Conservation (phyloP, 2,113 vertebrate species). For the Oncorhynchus clarkii region DNA sequence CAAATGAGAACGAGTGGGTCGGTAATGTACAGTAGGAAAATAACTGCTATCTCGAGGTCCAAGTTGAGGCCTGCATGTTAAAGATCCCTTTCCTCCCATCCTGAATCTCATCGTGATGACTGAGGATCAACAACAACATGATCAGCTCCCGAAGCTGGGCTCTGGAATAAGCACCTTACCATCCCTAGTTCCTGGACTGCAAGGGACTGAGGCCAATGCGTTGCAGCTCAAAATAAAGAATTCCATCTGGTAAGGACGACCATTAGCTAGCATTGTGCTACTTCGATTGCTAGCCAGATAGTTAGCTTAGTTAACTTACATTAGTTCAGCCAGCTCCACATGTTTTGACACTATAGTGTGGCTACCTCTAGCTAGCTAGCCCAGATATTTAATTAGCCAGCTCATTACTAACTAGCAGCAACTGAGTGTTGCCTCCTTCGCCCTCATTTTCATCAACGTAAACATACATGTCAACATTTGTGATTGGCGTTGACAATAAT, state of each 20-base stretch:
- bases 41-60: conserved; percentile 75
- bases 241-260: conserved; percentile 87
- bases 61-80: conserved; percentile 76
- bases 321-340: not conserved
- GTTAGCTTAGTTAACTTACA: conserved; percentile 1
- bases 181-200: conserved; percentile 84
- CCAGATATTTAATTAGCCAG: not conserved
- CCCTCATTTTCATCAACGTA: not conserved
- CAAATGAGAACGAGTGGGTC: conserved; percentile 52
- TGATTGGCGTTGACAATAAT: not conserved
- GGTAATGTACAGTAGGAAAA: conserved; percentile 69
- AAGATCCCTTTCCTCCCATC: conserved; percentile 48
- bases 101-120: conserved; percentile 77
- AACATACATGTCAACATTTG: not conserved
- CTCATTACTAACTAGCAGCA: not conserved
- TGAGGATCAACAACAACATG: conserved; percentile 76
- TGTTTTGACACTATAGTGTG: not conserved
- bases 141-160: conserved; percentile 66
- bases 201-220: conserved; percentile 83
- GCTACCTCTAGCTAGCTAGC: not conserved
- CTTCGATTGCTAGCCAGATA: not conserved
- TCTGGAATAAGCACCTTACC: conserved; percentile 72
- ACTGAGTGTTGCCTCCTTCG: not conserved
- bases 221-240: conserved; percentile 92
- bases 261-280: not conserved